These are phyloP conservation scores for Coendou prehensilis DNA, from an alignment of 2,797 vertebrate species.

Conservation along the genomic window DNA sequence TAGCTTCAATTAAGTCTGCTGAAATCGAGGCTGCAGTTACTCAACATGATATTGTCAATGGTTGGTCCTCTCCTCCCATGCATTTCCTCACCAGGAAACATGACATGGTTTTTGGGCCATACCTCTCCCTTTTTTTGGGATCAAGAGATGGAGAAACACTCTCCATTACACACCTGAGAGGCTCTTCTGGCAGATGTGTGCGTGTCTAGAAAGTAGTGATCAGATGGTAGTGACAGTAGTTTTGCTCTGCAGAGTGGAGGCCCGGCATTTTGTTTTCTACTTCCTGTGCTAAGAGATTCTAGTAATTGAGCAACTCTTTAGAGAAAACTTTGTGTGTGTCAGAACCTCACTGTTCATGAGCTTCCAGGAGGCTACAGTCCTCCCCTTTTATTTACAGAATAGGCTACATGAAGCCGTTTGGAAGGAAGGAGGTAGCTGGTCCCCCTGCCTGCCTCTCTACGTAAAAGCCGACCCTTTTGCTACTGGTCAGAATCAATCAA, in stretches of 20 bases:
- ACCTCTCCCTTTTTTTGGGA: background rate
- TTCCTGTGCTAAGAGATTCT: constrained; percentile 45
- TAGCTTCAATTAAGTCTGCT: constrained; percentile 59
- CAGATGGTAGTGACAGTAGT: background rate
- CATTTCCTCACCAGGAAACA: background rate
- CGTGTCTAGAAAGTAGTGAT: background rate
- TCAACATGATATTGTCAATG: background rate
- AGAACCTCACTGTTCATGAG: constrained; percentile 12
- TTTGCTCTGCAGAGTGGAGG: constrained; percentile 29
- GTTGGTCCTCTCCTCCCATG: background rate
- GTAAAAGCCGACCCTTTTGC: constrained; percentile 4
- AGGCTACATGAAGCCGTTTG: constrained; percentile 42
- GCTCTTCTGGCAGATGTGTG: background rate
- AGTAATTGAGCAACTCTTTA: constrained; percentile 10
- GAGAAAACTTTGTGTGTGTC: constrained; percentile 23
- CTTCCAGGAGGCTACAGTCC: constrained; percentile 3
- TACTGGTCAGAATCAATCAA: constrained; percentile 19
- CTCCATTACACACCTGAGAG: constrained; percentile 10
- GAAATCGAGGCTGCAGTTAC: constrained; percentile 35
- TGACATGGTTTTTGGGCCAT: background rate
- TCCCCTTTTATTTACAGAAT: constrained; percentile 52
- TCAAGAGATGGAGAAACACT: background rate
- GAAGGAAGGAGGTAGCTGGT: constrained; percentile 11
- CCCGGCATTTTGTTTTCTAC: constrained; percentile 48
- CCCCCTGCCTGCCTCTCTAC: constrained; percentile 18